Conservation (phyloP, 2,113 vertebrate species). For the Platanista minor region DNA sequence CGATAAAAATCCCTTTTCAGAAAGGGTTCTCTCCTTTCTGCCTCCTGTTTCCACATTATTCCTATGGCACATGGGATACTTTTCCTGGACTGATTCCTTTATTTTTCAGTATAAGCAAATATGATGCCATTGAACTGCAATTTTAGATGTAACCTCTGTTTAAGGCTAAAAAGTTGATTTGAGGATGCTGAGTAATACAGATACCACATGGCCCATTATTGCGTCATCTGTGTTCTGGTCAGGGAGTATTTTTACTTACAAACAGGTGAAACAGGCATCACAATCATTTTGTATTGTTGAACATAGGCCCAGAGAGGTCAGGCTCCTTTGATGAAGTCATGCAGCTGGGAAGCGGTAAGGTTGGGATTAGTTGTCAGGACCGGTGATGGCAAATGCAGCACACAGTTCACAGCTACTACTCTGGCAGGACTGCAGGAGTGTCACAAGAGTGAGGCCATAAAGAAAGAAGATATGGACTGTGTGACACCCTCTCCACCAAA, state of each 20-base stretch:
- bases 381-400: neutral
- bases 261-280: neutral
- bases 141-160: neutral
- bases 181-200: neutral
- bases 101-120: neutral
- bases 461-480: rapidly evolving
- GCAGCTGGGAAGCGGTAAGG: neutral
- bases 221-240: too few relatives aligned
- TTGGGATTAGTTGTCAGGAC: neutral
- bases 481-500: rapidly evolving
- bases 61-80: neutral
- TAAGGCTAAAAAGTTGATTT: neutral
- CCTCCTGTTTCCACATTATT: neutral
- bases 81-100: neutral
- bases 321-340: neutral
- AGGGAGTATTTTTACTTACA: neutral
- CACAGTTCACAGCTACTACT: rapidly evolving
- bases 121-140: neutral
- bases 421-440: neutral
- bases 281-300: neutral
- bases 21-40: neutral
- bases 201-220: rapidly evolving
- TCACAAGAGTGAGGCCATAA: neutral
- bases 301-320: neutral
- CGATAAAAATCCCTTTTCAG: neutral